Evolutionary conservation across 1,140 invertebrate species (phyloP), one percentile per base, ranked within the genome.

Genomic region (Teleopsis dalmanni): DNA sequence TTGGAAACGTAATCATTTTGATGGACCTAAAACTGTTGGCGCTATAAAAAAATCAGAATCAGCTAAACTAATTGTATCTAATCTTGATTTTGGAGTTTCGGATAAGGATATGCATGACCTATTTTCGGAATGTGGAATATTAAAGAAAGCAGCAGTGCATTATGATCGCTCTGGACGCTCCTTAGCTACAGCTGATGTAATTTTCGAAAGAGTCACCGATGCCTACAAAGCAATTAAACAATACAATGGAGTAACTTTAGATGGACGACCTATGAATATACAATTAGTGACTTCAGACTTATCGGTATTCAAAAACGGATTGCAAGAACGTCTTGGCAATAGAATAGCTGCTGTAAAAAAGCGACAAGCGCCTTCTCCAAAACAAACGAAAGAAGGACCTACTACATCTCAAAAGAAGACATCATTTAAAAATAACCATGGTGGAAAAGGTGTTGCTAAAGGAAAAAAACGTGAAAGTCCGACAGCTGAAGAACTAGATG

Each of bases 1-100:
- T 54, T 96, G 93, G 93, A 89, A 91, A 76, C 93, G 95, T 77
- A 92, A 95, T 75, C 85, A 94, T 80, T 96, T 88, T 75, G 89
- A 89, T 73, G 84, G 83, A 53, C 79, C 82, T 46, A 79, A 80
- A 60, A 84, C 84, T 59, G 69, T 71, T 11, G 72, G 72, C 52
- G 57, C 60, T 44, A 62, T 58, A 45, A 73, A 76, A 50, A 78
- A 31, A 69, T 70, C 29, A 62, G 60, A 53, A 60, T 79, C 82
- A 36, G 85, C 87, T 9, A 95, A 95, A 72, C 80, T 98, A 40
- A 78, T 95, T 51, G 90, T 98, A 23, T 93, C 90, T 19, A 98
- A 98, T 76, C 78, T 98, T 58, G 93, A 98, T 72, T 97, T 91
- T 79, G 93, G 91, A 48, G 95, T 98, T 7, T 95, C 91, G 48